Evolutionary conservation across 2,888 invertebrate species (phyloP), one percentile per base, ranked within the genome.

Genomic region (Lepetodrilus schrolli): DNA sequence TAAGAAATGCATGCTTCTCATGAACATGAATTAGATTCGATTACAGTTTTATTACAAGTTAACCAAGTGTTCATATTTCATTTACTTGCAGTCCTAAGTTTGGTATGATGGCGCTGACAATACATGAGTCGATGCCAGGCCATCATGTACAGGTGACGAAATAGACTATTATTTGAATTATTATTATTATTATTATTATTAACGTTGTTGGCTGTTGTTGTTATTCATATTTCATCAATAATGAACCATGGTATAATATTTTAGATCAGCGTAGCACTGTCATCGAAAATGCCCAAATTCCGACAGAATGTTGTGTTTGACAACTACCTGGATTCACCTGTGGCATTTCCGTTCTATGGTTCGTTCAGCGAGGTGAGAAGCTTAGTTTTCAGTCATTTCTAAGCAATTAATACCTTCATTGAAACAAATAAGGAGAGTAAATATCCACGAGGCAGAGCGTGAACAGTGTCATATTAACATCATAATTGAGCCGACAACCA

Each of bases 121-220:
- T 91, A 1, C 91, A 91, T 77, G 90, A 91, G 80, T 86, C 88
- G 3, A 81, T 88, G 30, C 91, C 91, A 0, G 91, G 91, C 1
- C 91, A 91, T 75, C 91, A 91, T 80, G 78, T 90, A 8, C 89
- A 90, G 83, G 89, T 87, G 30, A n/a, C n/a, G n/a, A n/a, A n/a
- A 58, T 68, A 4, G 17, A 17, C 47, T 47, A 2, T 2, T 47
- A 4, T n/a, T n/a, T 48, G 48, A 48, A 4, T 48, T n/a, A 4
- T 47, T 47, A 17, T 47, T 3, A 47, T 17, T n/a, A 17, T n/a
- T 2, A 7, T 47, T 2, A 47, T n/a, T n/a, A n/a, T n/a, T n/a
- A n/a, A n/a, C n/a, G n/a, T n/a, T n/a, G n/a, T n/a, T n/a, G n/a
- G n/a, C n/a, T n/a, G n/a, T n/a, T n/a, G n/a, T n/a, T n/a, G n/a